Percentiles rank a stretch among this genome's conserved stretches.
Conservation (phyloP, 1,140 invertebrate genomes). For the Proctacanthus coquilletti region DNA sequence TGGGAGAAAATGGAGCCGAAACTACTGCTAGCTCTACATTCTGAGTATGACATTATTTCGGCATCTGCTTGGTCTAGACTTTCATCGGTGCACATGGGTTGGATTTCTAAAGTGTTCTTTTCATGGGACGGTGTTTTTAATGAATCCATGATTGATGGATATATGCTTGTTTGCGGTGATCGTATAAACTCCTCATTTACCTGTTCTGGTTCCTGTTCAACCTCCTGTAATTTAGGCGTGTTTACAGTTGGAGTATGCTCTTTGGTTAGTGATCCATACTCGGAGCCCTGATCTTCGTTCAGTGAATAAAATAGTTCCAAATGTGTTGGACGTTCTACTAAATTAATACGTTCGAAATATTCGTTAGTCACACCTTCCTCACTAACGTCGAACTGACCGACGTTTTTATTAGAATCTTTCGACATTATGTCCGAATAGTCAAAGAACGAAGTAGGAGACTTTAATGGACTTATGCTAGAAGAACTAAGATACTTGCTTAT, state of each 20-base stretch:
- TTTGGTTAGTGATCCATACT: neutral
- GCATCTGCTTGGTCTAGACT: too few species aligned
- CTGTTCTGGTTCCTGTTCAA: neutral
- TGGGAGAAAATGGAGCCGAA: too few species aligned
- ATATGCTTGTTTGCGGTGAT: too few species aligned
- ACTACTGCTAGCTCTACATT: too few species aligned
- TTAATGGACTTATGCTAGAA: slow-evolving; percentile 14
- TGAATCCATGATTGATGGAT: slow-evolving; percentile 23
- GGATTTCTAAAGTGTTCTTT: too few species aligned
- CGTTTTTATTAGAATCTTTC: slow-evolving; percentile 1
- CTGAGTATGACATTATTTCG: too few species aligned
- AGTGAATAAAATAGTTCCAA: slow-evolving; percentile 21
- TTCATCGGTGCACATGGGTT: too few species aligned
- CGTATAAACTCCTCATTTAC: too few species aligned
- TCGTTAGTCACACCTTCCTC: slow-evolving; percentile 26
- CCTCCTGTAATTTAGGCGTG: neutral
- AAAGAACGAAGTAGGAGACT: slow-evolving; percentile 10
- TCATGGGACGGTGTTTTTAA: slow-evolving; percentile 15
- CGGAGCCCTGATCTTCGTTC: slow-evolving; percentile 16
- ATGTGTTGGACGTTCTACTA: slow-evolving; percentile 19
- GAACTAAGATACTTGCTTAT: slow-evolving; percentile 13
- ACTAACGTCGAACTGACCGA: slow-evolving; percentile 14
- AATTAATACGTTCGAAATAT: slow-evolving; percentile 28
- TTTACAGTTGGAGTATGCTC: neutral
- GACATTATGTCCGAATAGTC: slow-evolving; percentile 2